Base-by-base conservation (phyloP, 2,888 invertebrate genomes). In the Polydrusus tereticollis region DNA sequence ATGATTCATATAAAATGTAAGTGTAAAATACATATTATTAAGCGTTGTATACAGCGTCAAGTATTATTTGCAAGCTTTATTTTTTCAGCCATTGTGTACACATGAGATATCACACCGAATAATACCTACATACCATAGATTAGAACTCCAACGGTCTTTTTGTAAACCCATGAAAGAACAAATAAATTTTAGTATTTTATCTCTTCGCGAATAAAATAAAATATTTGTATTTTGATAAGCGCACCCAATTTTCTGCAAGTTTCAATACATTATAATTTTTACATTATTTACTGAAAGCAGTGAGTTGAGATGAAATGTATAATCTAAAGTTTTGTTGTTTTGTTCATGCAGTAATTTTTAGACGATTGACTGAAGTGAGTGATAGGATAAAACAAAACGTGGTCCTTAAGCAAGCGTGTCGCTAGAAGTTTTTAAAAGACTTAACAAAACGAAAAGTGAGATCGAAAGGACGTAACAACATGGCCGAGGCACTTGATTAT, bases 151-250 rank as follows among this genome's bases (percentile, higher is more conserved):
- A 41, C 43, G 60, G 18, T 47, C 55, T 58, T 63, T 72, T 72
- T 67, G 62, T 64, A 14, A 43, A 43, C 58, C 68, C 63, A 69
- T 45, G 64, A 29, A 73, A 69, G 52, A 69, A 73, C 73, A 73
- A 73, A 73, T 69, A 73, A 62, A 69, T 65, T 69, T 73, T 62
- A 66, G 59, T 29, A 67, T 26, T 72, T 72, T 72, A 72, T 72
- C 72, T 68, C 72, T 73, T 69, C 41, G 69, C 73, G 60, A 69
- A 66, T 73, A 57, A 43, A 66, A 52, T 68, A 62, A 41, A 74
- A 73, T 80, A 75, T 79, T 80, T 79, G 77, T 76, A 74, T 73
- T 78, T 77, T 78, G 80, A 80, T 80, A 80, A 79, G 79, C 79
- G 73, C 80, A 76, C 80, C 80, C 79, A 76, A 79, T 77, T 65